phyloP scores from a whole-genome alignment of 2,888 invertebrate species.

The Nephrotoma flavescens region DNA sequence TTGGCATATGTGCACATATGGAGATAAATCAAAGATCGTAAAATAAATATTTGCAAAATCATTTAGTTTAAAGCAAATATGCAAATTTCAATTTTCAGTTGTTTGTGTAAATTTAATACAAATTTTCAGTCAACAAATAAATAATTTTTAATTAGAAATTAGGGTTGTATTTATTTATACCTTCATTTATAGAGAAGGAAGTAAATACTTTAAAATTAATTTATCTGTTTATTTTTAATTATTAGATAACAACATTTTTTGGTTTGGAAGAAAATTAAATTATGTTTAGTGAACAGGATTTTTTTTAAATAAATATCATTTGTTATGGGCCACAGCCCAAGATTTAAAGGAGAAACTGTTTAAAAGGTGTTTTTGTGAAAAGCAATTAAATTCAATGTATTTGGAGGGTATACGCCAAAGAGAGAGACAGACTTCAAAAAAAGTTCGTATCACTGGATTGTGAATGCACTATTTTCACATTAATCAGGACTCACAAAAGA shows the following conservation, averaged over 20 bases:
- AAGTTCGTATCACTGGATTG: too few species aligned
- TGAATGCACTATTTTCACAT: too few species aligned
- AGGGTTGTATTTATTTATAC: neutral
- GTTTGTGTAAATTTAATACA: neutral
- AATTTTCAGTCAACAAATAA: neutral
- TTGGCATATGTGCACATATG: neutral
- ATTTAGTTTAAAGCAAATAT: neutral
- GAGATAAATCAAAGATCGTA: neutral
- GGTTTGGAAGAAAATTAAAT: neutral
- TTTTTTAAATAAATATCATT: too few species aligned
- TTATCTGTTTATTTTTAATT: neutral
- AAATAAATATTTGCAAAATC: neutral
- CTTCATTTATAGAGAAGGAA: neutral
- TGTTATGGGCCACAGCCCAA: too few species aligned
- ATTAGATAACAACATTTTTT: neutral
- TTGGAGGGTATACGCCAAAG: too few species aligned
- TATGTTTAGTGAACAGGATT: too few species aligned
- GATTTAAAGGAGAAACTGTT: too few species aligned
- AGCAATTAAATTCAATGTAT: too few species aligned
- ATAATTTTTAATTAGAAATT: neutral
- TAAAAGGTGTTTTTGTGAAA: too few species aligned
- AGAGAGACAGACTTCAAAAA: too few species aligned
- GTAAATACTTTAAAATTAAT: neutral
- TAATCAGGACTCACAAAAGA: too few species aligned
- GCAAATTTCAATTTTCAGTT: neutral